Percentiles rank a stretch among this genome's conserved stretches.
phyloP scores from a whole-genome alignment of 1,140 invertebrate species.

The Oppia nitens region DNA sequence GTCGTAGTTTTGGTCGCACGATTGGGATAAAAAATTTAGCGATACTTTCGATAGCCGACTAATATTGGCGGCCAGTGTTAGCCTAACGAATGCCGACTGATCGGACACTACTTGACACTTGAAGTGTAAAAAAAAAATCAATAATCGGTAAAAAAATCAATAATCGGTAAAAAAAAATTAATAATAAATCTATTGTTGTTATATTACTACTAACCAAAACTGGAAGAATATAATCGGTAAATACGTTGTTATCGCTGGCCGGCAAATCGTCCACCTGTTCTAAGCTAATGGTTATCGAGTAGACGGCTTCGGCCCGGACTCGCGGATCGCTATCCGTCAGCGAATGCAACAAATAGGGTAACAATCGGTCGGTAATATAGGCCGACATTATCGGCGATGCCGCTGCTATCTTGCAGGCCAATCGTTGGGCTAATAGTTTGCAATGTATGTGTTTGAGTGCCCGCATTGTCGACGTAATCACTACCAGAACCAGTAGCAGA shows the following conservation, averaged over 20 bases:
- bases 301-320: constrained; percentile 64
- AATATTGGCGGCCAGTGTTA: constrained; percentile 76
- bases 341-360: constrained; percentile 73
- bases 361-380: constrained; percentile 78
- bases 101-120: constrained; percentile 42
- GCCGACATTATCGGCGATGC: constrained; percentile 42
- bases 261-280: constrained; percentile 55
- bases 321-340: constrained; percentile 56
- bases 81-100: constrained; percentile 56
- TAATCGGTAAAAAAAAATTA: constrained; percentile 14
- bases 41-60: constrained; percentile 69
- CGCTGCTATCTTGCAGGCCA: constrained; percentile 46
- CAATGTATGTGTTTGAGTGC: constrained; percentile 45
- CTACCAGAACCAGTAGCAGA: constrained; percentile 21
- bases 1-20: constrained; percentile 40
- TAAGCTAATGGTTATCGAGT: constrained; percentile 60
- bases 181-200: no score
- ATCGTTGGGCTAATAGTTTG: constrained; percentile 56
- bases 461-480: constrained; percentile 22
- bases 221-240: constrained; percentile 87
- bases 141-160: constrained; percentile 12
- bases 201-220: constrained; percentile 42
- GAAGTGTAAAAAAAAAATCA: constrained; percentile 10
- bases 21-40: constrained; percentile 32
- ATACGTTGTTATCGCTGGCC: constrained; percentile 70